Evolutionary conservation across 2,888 invertebrate genomes (phyloP), one percentile per base, ranked within the genome.

Genomic region (Xanthostigma xanthostigma): DNA sequence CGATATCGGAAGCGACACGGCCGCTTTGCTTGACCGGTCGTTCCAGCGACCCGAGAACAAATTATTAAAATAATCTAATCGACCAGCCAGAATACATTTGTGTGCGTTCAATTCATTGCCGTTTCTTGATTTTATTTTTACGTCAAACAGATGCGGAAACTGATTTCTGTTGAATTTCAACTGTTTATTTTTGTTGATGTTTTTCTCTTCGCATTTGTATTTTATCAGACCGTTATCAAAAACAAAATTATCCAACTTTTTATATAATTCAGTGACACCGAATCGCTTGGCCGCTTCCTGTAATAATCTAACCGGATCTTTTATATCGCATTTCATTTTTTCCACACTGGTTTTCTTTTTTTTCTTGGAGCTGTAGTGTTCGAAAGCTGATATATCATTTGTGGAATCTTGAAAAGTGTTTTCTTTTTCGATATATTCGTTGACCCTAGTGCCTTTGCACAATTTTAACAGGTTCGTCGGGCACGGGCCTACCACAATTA

Each of bases 51-150:
- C 77, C 59, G 79, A 76, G 57, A 91, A 82, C 85, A 92, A 86
- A 57, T 82, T 82, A 51, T 79, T 76, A 62, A 92, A 92, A 65
- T 91, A 92, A 54, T 91, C 89, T n/a, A 86, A 67, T 36, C 89
- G 67, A 0, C 87, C 81, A 0, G 82, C 79, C 13, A 92, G 65
- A n/a, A 92, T 69, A 60, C 89, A 91, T 59, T 81, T 84, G 62
- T 92, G 91, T 0, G 86, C 89, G 1, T 71, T 64, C 17, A 87
- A 63, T 41, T 56, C 55, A 33, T 57, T 57, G 4, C 61, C 60
- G 53, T 66, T 65, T 41, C 61, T 61, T 53, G 65, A 63, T 48
- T 59, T 59, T 10, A 71, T 57, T 6, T 54, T 53, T 8, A 69
- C 61, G 54, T 71, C 69, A 48, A 59, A 61, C 12, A 68, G 58